Percentiles rank a stretch among this genome's conserved stretches.
Conservation (phyloP, 2,888 invertebrate genomes). For the Sympetrum striolatum region DNA sequence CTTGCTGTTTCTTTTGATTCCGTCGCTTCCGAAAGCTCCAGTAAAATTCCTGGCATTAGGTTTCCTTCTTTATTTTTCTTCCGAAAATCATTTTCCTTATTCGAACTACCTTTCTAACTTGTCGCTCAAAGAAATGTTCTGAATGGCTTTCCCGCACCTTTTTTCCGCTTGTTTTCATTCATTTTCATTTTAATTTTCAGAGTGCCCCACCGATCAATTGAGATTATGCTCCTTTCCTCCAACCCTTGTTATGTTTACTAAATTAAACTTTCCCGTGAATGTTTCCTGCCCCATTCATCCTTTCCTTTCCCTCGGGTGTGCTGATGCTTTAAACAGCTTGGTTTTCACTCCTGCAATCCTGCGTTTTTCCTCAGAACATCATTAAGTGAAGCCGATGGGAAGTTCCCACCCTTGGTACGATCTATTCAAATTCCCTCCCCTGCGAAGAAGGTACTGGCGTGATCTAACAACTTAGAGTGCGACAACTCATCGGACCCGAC, state of each 20-base stretch:
- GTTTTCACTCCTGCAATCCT: too few species aligned
- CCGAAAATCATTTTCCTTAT: not conserved
- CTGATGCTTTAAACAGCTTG: too few species aligned
- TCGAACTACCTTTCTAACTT: not conserved
- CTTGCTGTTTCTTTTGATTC: too few species aligned
- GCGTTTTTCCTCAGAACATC: too few species aligned
- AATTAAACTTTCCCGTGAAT: not conserved
- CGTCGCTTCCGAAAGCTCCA: too few species aligned
- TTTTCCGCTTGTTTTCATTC: not conserved
- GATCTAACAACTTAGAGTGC: too few species aligned
- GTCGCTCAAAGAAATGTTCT: not conserved
- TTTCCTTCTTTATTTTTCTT: not conserved
- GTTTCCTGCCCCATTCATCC: not conserved
- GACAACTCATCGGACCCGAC: too few species aligned
- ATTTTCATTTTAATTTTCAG: not conserved
- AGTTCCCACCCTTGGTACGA: too few species aligned
- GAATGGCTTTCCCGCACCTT: not conserved
- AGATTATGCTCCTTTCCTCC: not conserved
- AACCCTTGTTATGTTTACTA: not conserved
- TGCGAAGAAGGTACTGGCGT: too few species aligned
- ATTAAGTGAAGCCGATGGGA: too few species aligned
- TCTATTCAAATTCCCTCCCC: too few species aligned
- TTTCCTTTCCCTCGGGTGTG: not conserved
- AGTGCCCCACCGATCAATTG: not conserved
- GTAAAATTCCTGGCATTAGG: too few species aligned